These are phyloP conservation scores for Andinoacara biseriatus DNA, from an alignment of 2,113 vertebrate species.

Conservation along the genomic window DNA sequence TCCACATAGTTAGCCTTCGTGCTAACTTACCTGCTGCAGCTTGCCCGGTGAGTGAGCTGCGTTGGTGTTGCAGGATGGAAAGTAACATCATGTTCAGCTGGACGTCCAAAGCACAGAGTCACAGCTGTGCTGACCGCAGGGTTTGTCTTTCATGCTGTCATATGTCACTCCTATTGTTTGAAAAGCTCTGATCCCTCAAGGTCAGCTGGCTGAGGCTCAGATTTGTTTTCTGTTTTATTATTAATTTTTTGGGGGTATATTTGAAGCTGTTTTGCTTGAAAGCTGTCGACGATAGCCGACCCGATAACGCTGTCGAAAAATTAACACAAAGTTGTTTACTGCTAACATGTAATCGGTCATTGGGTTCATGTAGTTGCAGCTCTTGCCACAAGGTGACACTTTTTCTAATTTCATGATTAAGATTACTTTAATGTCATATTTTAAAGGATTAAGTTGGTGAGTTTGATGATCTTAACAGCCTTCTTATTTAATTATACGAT, in stretches of 20 bases:
- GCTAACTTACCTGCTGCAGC: slow-evolving; percentile 50
- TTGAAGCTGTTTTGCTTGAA: neutral
- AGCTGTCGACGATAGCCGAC: fast-evolving
- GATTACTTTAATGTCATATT: neutral
- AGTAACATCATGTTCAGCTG: neutral
- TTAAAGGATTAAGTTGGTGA: neutral
- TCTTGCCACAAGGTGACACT: slow-evolving; percentile 52
- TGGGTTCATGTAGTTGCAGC: slow-evolving; percentile 5
- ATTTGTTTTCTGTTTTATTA: neutral
- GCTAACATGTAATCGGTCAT: neutral
- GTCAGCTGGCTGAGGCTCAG: slow-evolving; percentile 48
- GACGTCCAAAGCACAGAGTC: neutral
- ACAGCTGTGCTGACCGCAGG: neutral
- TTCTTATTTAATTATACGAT: neutral
- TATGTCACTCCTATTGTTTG: neutral
- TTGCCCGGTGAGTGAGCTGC: neutral
- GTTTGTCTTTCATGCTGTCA: slow-evolving; percentile 1
- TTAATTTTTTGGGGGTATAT: neutral
- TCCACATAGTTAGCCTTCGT: slow-evolving; percentile 50
- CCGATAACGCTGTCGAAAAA: neutral
- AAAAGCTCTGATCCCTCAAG: slow-evolving; percentile 52
- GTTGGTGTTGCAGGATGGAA: neutral
- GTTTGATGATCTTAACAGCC: neutral
- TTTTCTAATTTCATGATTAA: neutral
- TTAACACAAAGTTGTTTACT: neutral